phyloP scores from a whole-genome alignment of 2,888 invertebrate species.

The Pachycephus smyrnensis region DNA sequence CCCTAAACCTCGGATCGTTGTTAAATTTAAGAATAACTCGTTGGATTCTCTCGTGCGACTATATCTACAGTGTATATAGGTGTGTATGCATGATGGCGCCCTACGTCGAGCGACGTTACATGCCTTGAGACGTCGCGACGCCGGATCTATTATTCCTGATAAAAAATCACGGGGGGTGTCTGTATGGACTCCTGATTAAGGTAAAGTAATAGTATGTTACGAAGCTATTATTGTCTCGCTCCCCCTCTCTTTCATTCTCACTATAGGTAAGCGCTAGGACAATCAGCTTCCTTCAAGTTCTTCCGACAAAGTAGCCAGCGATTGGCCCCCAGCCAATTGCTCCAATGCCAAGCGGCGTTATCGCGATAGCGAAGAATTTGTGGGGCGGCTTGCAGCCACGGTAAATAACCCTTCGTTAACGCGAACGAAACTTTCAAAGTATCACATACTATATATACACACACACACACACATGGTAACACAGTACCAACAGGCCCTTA shows the following conservation, averaged over 20 bases:
- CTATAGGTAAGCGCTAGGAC: not conserved
- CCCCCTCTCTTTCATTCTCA: not conserved
- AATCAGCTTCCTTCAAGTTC: not conserved
- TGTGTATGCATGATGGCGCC: not conserved
- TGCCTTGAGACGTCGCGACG: not conserved
- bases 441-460: not conserved
- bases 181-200: not conserved
- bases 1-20: slow-evolving; percentile 16
- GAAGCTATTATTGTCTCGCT: not conserved
- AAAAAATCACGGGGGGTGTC: not conserved
- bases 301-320: slow-evolving; percentile 2
- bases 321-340: slow-evolving; percentile 53
- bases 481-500: not conserved
- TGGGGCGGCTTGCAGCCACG: slow-evolving; percentile 6
- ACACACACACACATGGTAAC: not conserved
- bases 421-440: not conserved
- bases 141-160: not conserved
- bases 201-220: not conserved
- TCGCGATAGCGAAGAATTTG: slow-evolving; percentile 28
- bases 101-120: not conserved
- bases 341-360: slow-evolving; percentile 39
- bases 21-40: slow-evolving; percentile 24
- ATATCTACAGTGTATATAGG: slow-evolving; percentile 31
- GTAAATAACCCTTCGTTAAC: slow-evolving; percentile 14
- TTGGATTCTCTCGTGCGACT: slow-evolving; percentile 16